phyloP scores from a whole-genome alignment of 2,797 vertebrate genomes.

The Pogonophryne albipinna region DNA sequence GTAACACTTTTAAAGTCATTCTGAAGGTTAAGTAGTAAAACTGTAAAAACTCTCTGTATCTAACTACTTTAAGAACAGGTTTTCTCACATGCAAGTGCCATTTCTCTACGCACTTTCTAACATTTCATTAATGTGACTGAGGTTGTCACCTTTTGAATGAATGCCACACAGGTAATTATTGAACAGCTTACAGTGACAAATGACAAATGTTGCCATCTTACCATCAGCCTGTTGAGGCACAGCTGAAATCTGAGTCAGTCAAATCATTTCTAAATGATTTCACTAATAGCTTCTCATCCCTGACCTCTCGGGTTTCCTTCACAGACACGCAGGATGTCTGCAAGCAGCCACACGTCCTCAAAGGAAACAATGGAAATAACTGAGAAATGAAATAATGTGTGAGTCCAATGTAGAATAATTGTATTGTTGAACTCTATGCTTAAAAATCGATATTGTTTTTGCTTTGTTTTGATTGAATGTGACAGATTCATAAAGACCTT shows the following conservation, averaged over 20 bases:
- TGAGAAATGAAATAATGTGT: conserved; percentile 68
- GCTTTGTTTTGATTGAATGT: background rate
- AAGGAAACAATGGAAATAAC: conserved; percentile 73
- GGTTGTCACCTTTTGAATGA: background rate
- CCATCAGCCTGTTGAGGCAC: background rate
- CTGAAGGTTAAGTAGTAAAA: background rate
- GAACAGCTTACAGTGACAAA: conserved; percentile 32
- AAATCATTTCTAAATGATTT: conserved; percentile 58
- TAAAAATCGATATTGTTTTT: background rate
- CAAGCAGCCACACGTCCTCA: conserved; percentile 77
- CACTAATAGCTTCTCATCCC: conserved; percentile 58
- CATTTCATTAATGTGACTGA: conserved; percentile 2
- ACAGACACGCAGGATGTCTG: conserved; percentile 76
- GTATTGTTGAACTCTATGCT: background rate
- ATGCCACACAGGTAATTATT: background rate
- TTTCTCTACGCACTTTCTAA: conserved; percentile 5
- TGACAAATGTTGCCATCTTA: conserved; percentile 25
- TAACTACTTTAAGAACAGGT: background rate
- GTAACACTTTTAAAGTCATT: background rate
- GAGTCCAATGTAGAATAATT: conserved; percentile 28
- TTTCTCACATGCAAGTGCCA: background rate
- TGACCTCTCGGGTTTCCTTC: conserved; percentile 73
- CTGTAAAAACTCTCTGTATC: background rate
- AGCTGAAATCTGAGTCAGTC: conserved; percentile 51
- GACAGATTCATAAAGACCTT: background rate